Evolutionary conservation across 2,113 vertebrate genomes (phyloP).

Genomic region (Meriones unguiculatus): DNA sequence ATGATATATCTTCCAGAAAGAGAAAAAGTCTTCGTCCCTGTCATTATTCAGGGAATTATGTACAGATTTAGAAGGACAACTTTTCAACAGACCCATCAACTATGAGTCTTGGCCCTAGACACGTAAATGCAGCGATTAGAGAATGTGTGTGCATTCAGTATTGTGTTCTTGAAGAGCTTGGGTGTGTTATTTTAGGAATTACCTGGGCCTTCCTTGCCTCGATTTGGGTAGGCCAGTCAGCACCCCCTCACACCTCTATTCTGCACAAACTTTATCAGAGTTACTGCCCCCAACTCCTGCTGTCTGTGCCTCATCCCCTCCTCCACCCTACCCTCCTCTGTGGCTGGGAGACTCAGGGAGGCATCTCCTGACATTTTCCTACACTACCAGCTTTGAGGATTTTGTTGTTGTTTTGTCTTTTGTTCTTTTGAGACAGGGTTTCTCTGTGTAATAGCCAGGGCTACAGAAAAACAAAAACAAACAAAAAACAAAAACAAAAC

Average conservation of each 20-base stretch:
- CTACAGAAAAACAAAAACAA: no score
- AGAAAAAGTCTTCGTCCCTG: neutral
- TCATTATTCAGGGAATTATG: neutral
- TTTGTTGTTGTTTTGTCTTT: no score
- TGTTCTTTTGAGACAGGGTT: no score
- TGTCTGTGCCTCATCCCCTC: no score
- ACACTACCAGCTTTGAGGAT: no score
- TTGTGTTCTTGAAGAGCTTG: neutral
- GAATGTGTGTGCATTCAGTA: neutral
- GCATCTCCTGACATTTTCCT: neutral
- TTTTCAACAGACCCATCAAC: neutral
- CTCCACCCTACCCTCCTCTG: neutral
- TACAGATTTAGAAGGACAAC: neutral
- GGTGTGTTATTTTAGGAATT: neutral
- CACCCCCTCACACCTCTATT: neutral
- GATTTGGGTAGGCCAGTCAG: neutral
- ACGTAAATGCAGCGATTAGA: neutral
- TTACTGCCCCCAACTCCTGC: neutral
- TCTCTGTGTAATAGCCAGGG: no score
- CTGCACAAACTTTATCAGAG: accelerated
- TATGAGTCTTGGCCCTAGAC: neutral
- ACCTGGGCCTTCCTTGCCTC: accelerated
- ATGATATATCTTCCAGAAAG: neutral
- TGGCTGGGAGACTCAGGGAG: neutral
- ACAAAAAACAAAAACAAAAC: no score